phyloP scores from a whole-genome alignment of 2,113 vertebrate species.

The Pheucticus melanocephalus region DNA sequence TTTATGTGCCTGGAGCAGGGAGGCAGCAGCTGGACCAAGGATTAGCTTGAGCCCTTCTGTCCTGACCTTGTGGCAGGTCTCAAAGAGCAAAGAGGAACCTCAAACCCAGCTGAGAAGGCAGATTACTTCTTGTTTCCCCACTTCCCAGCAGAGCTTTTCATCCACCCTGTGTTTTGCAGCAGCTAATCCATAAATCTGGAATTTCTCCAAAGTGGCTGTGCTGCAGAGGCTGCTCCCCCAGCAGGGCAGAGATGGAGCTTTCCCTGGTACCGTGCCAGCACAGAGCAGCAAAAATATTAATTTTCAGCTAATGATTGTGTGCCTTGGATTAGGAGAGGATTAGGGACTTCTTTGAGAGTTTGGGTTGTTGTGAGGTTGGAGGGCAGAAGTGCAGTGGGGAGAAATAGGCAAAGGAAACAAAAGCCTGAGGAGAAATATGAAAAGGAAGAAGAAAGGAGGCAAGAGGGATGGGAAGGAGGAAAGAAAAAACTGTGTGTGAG shows the following conservation, averaged over 20 bases:
- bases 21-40: background rate
- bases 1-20: background rate
- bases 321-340: background rate
- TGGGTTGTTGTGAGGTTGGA: background rate
- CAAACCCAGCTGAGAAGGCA: background rate
- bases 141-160: background rate
- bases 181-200: background rate
- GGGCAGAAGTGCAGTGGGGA: background rate
- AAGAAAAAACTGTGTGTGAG: background rate
- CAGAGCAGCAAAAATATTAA: background rate
- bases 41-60: background rate
- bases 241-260: background rate
- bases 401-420: background rate
- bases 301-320: background rate
- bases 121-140: background rate
- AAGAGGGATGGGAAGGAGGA: background rate
- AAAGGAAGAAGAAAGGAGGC: background rate
- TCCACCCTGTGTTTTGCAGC: background rate
- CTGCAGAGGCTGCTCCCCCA: background rate
- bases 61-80: background rate
- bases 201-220: rapidly evolving
- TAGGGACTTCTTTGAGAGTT: background rate
- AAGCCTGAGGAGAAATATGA: background rate
- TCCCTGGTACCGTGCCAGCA: background rate
- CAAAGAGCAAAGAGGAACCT: background rate